Evolutionary conservation across 2,113 vertebrate species (phyloP), one percentile per base, ranked within the genome.

Genomic region (Perognathus longimembris): DNA sequence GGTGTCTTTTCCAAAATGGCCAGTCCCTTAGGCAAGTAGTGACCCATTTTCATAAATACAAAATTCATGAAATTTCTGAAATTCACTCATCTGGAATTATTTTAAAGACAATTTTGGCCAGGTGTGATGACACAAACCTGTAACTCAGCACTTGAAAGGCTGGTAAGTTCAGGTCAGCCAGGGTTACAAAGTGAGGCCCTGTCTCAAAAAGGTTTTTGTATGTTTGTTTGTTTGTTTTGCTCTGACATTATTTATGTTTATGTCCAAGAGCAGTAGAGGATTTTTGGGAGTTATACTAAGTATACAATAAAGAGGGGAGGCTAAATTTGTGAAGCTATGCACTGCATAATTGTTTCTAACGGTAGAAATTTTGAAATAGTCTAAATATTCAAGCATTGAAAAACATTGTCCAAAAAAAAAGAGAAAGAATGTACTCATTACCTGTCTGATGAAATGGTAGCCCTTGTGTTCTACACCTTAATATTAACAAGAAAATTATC

Each of bases 211-310:
- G 40, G 42, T 22, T 61, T 61, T 61, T 61, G 59, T 61, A 10
- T 59, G 57, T 4, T 59, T 59, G 14, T 59, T 59, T 59, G 20
- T 59, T 59, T 59, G 22, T 76, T 95, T 93, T 45, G 28, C 22
- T 80, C 36, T 92, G 22, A 79, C 75, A 3, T 75, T 74, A 40
- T 74, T 76, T 89, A 84, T 69, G 26, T 69, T 76, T 91, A 84
- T 70, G 26, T n/a, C 91, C 36, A 89, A 91, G 18, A 94, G 21
- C 21, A 86, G 18, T 50, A 74, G 50, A 80, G 5, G 8, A 12
- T 88, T 90, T 83, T 36, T 66, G 64, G 74, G 45, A 85, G 92
- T 92, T 77, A 89, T 82, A 15, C 71, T 93, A 74, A 85, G 22
- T 73, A 82, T 50, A 67, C 57, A 75, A 70, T 42, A 45, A 78